A percentile compares a stretch with the other conserved stretches of the same genome.
Evolutionary conservation across 1,140 invertebrate species (phyloP).

Genomic region (Temnothorax curvispinosus): DNA sequence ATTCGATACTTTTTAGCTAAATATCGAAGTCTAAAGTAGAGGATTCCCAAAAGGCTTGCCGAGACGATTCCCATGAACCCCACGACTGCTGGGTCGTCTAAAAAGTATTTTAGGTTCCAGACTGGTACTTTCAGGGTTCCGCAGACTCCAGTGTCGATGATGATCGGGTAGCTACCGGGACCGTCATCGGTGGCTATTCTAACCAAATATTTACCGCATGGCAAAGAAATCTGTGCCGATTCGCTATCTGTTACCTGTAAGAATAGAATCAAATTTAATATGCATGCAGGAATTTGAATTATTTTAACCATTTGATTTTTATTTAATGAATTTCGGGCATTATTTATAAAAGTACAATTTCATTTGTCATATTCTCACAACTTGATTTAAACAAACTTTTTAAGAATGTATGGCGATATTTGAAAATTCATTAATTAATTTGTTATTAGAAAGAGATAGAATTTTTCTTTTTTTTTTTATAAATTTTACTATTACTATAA

Average conservation of each 20-base stretch:
- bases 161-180: conserved; percentile 83
- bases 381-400: neutral
- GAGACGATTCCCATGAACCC: no score
- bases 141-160: conserved; percentile 79
- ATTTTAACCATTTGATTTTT: neutral
- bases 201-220: conserved; percentile 82
- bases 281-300: neutral
- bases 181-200: conserved; percentile 83
- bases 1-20: neutral
- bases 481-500: neutral
- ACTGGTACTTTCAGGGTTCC: neutral
- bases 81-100: no score
- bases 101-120: neutral
- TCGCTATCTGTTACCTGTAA: conserved; percentile 80
- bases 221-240: conserved; percentile 81
- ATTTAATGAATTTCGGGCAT: neutral
- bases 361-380: neutral
- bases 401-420: neutral
- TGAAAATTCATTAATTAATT: neutral
- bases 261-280: neutral
- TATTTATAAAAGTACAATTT: neutral
- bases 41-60: no score
- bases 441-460: neutral
- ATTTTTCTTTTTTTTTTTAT: neutral
- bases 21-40: no score